Percentiles rank a stretch among this genome's conserved stretches.
Conservation (phyloP, 2,888 invertebrate species). For the Campaea margaritaria region DNA sequence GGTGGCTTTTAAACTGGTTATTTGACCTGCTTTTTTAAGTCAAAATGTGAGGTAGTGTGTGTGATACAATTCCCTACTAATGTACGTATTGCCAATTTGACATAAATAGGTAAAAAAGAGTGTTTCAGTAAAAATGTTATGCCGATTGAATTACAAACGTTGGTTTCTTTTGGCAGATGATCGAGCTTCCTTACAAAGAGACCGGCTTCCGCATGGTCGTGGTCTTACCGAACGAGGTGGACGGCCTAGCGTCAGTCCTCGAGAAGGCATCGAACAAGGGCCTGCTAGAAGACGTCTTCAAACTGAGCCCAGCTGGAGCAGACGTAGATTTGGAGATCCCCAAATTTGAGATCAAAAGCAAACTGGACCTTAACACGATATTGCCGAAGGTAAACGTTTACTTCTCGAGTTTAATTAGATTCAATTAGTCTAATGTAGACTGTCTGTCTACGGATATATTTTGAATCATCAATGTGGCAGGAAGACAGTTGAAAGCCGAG, state of each 20-base stretch:
- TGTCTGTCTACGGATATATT: no score
- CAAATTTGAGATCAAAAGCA: conserved; percentile 60
- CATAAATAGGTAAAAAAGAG: no score
- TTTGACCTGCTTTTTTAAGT: no score
- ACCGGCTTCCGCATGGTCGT: conserved; percentile 63
- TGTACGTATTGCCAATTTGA: no score
- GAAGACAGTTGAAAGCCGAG: no score
- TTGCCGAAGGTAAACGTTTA: conserved; percentile 56
- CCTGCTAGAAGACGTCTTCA: conserved; percentile 55
- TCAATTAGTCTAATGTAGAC: no score
- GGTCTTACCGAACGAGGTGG: conserved; percentile 57
- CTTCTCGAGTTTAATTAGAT: not conserved
- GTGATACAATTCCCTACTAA: no score
- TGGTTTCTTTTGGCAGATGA: conserved; percentile 46
- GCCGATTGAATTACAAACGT: no score
- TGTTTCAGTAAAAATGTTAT: no score
- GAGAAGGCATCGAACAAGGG: conserved; percentile 56
- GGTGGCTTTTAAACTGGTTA: no score
- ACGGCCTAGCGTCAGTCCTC: conserved; percentile 57
- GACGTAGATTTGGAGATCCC: conserved; percentile 57
- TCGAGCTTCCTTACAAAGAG: conserved; percentile 67
- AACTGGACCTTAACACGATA: conserved; percentile 55
- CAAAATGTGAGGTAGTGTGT: no score
- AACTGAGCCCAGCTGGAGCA: conserved; percentile 43
- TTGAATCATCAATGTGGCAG: no score